Conservation (phyloP, 2,113 vertebrate species). For the Lampris megalopsis region DNA sequence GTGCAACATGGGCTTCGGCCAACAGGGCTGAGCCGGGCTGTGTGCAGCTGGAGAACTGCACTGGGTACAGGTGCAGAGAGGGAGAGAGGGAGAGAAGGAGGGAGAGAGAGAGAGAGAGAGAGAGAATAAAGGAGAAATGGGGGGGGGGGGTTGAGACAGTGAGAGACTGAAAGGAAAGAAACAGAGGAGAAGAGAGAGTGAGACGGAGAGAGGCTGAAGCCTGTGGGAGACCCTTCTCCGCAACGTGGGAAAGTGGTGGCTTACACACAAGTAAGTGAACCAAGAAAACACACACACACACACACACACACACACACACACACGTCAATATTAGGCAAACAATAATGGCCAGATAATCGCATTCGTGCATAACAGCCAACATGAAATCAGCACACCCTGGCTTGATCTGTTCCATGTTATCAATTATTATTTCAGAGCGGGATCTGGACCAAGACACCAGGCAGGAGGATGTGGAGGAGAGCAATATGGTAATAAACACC, state of each 20-base stretch:
- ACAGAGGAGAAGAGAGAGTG: constrained; percentile 27
- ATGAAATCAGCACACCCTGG: constrained; percentile 62
- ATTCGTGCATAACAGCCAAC: constrained; percentile 39
- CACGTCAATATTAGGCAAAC: constrained; percentile 48
- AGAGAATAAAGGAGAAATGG: constrained; percentile 26
- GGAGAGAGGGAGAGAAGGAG: constrained; percentile 31
- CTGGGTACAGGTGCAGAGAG: constrained; percentile 82
- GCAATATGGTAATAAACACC: constrained; percentile 29
- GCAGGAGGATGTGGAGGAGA: constrained; percentile 61
- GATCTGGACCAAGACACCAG: constrained; percentile 75
- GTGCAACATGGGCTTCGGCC: constrained; percentile 80
- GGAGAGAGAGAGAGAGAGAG: constrained; percentile 16
- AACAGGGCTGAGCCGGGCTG: constrained; percentile 70
- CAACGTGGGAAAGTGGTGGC: constrained; percentile 84
- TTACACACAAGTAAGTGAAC: constrained; percentile 70
- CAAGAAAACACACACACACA: constrained; percentile 62
- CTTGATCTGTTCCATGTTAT: constrained; percentile 59
- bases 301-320: constrained; percentile 37
- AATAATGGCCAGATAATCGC: constrained; percentile 43
- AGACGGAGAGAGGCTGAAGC: constrained; percentile 57
- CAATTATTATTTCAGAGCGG: constrained; percentile 68
- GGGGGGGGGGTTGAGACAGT: background rate
- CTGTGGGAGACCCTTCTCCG: constrained; percentile 71
- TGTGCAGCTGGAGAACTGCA: constrained; percentile 73
- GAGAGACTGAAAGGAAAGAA: constrained; percentile 17